Conservation (phyloP, 1,140 invertebrate genomes). For the Drosophila burlai region DNA sequence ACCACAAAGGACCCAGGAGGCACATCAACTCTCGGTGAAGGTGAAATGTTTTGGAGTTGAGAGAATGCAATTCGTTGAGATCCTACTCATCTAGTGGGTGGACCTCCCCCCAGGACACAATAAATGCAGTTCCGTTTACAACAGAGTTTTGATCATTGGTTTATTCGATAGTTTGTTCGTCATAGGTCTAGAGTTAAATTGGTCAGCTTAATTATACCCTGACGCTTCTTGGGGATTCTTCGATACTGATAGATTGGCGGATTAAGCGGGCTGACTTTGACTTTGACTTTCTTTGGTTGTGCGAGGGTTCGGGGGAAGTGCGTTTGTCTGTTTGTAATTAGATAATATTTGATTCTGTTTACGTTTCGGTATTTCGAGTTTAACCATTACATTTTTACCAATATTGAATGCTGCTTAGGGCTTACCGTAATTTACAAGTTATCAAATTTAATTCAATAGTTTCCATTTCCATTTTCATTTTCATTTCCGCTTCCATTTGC, state of each 20-base stretch:
- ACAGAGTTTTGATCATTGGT: conserved; percentile 69
- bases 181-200: conserved; percentile 76
- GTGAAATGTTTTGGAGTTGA: conserved; percentile 72
- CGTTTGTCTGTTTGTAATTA: conserved; percentile 39
- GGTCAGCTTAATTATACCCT: conserved; percentile 76
- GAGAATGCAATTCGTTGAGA: conserved; percentile 74
- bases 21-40: conserved; percentile 52
- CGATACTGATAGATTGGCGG: conserved; percentile 52
- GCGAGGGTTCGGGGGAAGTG: conserved; percentile 39
- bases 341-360: conserved; percentile 50
- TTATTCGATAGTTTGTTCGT: conserved; percentile 72
- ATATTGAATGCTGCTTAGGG: conserved; percentile 32
- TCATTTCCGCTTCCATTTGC: conserved; percentile 48
- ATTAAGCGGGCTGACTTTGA: conserved; percentile 40
- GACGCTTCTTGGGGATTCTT: conserved; percentile 33
- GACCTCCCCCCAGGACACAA: conserved; percentile 21
- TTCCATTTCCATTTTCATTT: conserved; percentile 4
- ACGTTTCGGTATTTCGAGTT: conserved; percentile 9
- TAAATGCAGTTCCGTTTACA: conserved; percentile 33
- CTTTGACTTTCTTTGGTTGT: conserved; percentile 43
- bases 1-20: conserved; percentile 32
- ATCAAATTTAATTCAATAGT: conserved; percentile 62
- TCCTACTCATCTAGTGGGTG: conserved; percentile 60
- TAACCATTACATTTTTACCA: conserved; percentile 24
- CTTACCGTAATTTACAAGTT: conserved; percentile 60